Evolutionary conservation across 1,140 invertebrate species (phyloP), one percentile per base, ranked within the genome.

Genomic region (Drosophila sp.): DNA sequence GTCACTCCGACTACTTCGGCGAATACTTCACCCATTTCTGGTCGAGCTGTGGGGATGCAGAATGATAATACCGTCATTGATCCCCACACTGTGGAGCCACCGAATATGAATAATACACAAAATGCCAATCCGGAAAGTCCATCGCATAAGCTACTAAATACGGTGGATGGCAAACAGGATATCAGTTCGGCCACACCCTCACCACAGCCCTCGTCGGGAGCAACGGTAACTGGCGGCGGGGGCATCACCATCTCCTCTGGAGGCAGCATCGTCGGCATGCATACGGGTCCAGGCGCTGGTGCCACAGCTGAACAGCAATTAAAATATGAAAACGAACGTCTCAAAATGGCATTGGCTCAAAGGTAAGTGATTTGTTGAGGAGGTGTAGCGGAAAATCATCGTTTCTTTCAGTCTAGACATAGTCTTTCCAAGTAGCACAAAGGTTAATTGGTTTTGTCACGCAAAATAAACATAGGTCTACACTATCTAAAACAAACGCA

Each of bases 311-410:
- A 98, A 91, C 96, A 96, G 90, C 98, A 99, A 92, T 93, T 99
- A 38, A 98, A 98, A 92, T 99, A 99, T 93, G 98, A 99, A 93
- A 99, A 99, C 93, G 98, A 99, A 92, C 94, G 98, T 79, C 94
- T 99, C 47, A 99, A 99, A 94, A 94, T 99, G 74, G 98, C 98
- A 10, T 93, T 99, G 71, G 98, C 98, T 70, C 98, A 99, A 93
- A 98, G 97, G 97, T 98, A 92, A 92, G 82, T 33, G 35, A 3
- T n/a, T 7, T n/a, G 3, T 47, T 23, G 25, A 25, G n/a, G n/a
- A 17, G 1, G 23, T 25, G 4, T 23, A 40, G 8, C 2, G 17
- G 17, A 17, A 17, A 17, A 17, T 17, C 25, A 2, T 0, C 6
- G 7, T 7, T 23, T 23, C 8, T 38, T 38, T 1, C 10, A 10